phyloP scores from a whole-genome alignment of 2,797 vertebrate genomes.

The Rhincodon typus region DNA sequence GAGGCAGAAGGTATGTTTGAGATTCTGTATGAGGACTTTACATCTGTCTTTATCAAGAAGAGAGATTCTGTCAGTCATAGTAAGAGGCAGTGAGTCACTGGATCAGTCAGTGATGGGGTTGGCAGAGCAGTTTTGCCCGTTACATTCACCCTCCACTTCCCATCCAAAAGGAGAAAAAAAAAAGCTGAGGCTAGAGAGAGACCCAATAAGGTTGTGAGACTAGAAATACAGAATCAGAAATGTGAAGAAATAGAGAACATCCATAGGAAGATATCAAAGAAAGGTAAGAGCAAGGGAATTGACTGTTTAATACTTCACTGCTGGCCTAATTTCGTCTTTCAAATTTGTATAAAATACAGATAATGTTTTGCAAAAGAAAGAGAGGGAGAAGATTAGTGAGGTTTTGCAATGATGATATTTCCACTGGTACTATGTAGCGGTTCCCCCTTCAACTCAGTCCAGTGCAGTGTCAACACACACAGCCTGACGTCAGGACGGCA shows the following conservation, averaged over 20 bases:
- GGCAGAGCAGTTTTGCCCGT: neutral
- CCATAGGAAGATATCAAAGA: neutral
- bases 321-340: neutral
- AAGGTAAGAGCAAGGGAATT: neutral
- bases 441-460: neutral
- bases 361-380: too few species aligned
- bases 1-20: neutral
- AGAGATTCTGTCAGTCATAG: neutral
- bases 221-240: neutral
- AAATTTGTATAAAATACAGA: neutral
- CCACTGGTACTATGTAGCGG: neutral
- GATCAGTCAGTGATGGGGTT: neutral
- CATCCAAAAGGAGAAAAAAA: neutral
- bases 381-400: neutral
- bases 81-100: neutral
- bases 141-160: neutral
- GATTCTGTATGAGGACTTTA: neutral
- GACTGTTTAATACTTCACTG: neutral
- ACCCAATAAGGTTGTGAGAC: too few species aligned
- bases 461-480: slow-evolving; percentile 24
- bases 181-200: neutral
- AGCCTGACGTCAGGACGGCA: slow-evolving; percentile 21
- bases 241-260: neutral
- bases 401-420: neutral
- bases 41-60: neutral